phyloP scores from a whole-genome alignment of 2,113 vertebrate species.

The Elephas maximus region DNA sequence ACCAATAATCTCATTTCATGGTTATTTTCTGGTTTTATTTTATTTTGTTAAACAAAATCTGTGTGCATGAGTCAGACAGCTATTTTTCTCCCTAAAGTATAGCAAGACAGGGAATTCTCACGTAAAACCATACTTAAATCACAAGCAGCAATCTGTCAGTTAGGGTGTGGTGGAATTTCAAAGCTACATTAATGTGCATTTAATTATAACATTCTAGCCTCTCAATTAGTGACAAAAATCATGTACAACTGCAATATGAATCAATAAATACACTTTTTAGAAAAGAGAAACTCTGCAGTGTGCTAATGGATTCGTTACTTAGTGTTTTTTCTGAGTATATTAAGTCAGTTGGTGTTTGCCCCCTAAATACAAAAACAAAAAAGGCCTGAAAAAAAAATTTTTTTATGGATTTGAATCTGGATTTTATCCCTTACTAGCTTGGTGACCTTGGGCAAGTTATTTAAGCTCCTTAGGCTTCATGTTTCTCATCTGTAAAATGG shows the following conservation, averaged over 20 bases:
- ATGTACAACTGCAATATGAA: slow-evolving; percentile 29
- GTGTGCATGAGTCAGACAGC: background rate
- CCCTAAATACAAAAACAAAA: background rate
- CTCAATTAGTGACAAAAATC: slow-evolving; percentile 57
- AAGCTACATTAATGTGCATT: slow-evolving; percentile 43
- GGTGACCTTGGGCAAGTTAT: background rate
- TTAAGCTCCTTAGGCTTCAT: background rate
- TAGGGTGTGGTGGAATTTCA: slow-evolving; percentile 35
- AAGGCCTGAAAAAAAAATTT: background rate
- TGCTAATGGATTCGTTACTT: background rate
- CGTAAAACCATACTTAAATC: slow-evolving; percentile 28
- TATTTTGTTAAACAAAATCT: slow-evolving; percentile 48
- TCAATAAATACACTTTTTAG: background rate
- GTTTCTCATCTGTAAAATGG: background rate
- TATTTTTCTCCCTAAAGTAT: background rate
- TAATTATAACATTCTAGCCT: slow-evolving; percentile 66
- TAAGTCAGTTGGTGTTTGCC: background rate
- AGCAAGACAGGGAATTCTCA: slow-evolving; percentile 52
- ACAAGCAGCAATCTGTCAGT: slow-evolving; percentile 24
- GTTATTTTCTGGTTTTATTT: background rate
- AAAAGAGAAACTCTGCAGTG: background rate
- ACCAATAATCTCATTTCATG: background rate
- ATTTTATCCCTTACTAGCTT: slow-evolving; percentile 4
- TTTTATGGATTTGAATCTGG: background rate
- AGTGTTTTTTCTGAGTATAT: background rate